Conservation (phyloP, 2,797 vertebrate species). For the Crypturellus tataupa region DNA sequence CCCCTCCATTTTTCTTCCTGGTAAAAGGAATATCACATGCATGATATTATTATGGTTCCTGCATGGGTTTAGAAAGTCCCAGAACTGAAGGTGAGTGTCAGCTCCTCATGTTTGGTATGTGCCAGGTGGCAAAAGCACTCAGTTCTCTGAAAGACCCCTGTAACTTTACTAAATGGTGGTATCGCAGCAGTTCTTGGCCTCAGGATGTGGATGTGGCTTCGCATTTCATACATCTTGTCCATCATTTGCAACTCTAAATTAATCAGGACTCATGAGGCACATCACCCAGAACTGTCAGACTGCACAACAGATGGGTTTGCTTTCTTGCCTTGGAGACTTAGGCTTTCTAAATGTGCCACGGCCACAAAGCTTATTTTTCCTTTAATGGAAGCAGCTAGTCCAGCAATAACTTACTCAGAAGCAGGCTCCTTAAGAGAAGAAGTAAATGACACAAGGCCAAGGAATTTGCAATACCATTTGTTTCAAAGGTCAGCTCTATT, state of each 20-base stretch:
- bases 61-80: no score
- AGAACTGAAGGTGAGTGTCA: not conserved
- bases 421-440: not conserved
- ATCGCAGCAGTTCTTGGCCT: not conserved
- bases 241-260: not conserved
- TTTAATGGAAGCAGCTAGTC: not conserved
- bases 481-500: conserved; percentile 54
- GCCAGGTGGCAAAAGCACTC: not conserved
- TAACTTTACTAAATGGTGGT: not conserved
- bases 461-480: conserved; percentile 24
- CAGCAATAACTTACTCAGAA: not conserved
- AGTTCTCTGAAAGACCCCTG: not conserved
- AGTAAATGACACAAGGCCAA: conserved; percentile 26
- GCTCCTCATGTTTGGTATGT: not conserved
- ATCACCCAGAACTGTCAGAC: not conserved
- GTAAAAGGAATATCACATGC: not conserved
- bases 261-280: not conserved
- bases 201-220: not conserved
- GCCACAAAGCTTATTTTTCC: not conserved
- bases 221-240: not conserved
- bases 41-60: not conserved
- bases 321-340: not conserved
- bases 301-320: not conserved
- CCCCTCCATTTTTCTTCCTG: not conserved
- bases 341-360: not conserved